Base-by-base conservation (phyloP, 1,140 invertebrate genomes). In the Phymastichus coffea region DNA sequence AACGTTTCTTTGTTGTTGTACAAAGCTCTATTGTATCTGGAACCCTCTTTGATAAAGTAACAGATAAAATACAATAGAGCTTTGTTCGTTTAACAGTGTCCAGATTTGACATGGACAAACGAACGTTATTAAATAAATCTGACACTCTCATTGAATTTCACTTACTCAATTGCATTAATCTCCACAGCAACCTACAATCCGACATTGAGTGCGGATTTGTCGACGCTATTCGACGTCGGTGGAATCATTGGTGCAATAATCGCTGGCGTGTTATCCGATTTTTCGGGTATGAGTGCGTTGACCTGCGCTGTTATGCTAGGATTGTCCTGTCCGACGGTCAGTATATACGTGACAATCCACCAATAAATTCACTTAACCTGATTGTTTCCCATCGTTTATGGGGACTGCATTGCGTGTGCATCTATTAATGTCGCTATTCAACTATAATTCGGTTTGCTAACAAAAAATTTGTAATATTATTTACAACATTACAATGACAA, bases 221-320 rank as follows among this genome's bases (percentile, higher is more conserved):
- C 94, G 3, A 92, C 87, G 2, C 77, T 95, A 1, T 98, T 98
- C 80, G 96, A 98, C 82, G 85, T 95, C 41, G 94, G 93, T 40
- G 94, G 93, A 17, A 90, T 94, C 64, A 67, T 86, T 68, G 95
- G 95, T 44, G 95, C 92, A n/a, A 90, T 97, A 57, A 72, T 88
- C 52, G 94, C 95, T 23, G 96, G 96, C 2, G 72, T 90, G 40
- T 72, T 97, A 23, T 93, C 89, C 7, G 96, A 98, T 82, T 82
- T 85, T 57, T 89, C 82, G 28, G 88, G 90, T 30, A 92, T 90
- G 82, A 91, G 91, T 66, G 95, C 92, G 3, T 78, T 88, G 2
- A 93, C 91, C 1, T 98, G 95, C 79, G 82, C 86, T 10, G 81
- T 83, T 1, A 95, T 98, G 89, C 79, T 98, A 46, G 74, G 86